Conservation (phyloP, 2,797 vertebrate species). For the Amniataba percoides region DNA sequence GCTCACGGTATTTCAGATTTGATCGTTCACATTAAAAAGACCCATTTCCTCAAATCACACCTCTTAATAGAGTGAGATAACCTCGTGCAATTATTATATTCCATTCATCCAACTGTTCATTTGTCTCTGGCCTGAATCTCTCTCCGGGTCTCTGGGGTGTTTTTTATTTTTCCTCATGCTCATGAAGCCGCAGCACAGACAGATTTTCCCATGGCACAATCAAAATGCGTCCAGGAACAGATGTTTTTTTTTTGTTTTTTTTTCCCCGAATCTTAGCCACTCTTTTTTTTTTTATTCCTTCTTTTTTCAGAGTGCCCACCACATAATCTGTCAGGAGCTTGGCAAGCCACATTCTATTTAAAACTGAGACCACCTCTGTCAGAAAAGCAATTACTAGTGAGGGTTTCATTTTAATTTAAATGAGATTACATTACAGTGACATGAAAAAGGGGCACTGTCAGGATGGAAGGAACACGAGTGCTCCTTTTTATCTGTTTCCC, state of each 20-base stretch:
- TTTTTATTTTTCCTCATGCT: slow-evolving; percentile 22
- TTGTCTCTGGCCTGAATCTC: slow-evolving; percentile 22
- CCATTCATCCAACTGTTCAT: slow-evolving; percentile 36
- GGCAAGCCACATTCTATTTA: slow-evolving; percentile 78
- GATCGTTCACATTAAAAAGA: slow-evolving; percentile 21
- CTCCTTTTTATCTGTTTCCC: slow-evolving; percentile 80
- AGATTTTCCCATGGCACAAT: slow-evolving; percentile 44
- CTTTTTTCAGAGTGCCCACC: slow-evolving; percentile 46
- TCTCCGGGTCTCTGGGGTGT: slow-evolving; percentile 17
- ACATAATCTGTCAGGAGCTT: slow-evolving; percentile 70
- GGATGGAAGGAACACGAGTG: slow-evolving; percentile 80
- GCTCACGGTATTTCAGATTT: slow-evolving; percentile 16
- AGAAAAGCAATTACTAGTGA: slow-evolving; percentile 88
- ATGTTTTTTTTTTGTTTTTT: slow-evolving; percentile 15
- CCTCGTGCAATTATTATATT: slow-evolving; percentile 35
- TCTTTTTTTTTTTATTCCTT: neutral
- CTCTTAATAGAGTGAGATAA: slow-evolving; percentile 26
- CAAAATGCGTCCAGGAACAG: slow-evolving; percentile 42
- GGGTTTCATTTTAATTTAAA: slow-evolving; percentile 88
- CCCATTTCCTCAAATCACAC: slow-evolving; percentile 9
- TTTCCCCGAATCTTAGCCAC: neutral
- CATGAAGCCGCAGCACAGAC: slow-evolving; percentile 18
- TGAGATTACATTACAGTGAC: slow-evolving; percentile 86
- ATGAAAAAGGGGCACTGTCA: slow-evolving; percentile 78
- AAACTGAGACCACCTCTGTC: slow-evolving; percentile 86